Percentiles rank a stretch among this genome's conserved stretches.
Evolutionary conservation across 2,113 vertebrate genomes (phyloP).

Genomic region (Micromys minutus): DNA sequence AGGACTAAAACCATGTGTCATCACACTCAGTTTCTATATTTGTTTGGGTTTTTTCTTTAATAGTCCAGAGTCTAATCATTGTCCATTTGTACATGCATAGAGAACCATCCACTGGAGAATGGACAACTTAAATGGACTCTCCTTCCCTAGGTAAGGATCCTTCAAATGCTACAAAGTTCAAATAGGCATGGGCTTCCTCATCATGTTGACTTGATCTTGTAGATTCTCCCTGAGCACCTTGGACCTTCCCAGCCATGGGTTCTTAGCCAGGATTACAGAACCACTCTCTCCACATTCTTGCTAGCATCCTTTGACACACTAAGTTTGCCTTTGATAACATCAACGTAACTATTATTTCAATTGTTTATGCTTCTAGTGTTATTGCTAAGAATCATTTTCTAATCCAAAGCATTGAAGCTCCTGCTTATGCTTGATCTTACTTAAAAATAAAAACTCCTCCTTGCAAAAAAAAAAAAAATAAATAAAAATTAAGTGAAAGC

Average conservation of each 20-base stretch:
- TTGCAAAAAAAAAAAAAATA: too few relatives aligned
- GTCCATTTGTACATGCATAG: background rate
- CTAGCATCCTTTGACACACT: background rate
- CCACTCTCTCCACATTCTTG: background rate
- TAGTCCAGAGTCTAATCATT: background rate
- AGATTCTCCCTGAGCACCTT: background rate
- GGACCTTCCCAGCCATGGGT: background rate
- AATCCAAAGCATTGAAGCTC: background rate
- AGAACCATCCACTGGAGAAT: background rate
- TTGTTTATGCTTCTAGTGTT: background rate
- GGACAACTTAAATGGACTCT: background rate
- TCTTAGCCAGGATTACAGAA: background rate
- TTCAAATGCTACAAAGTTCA: background rate
- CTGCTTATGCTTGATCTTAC: background rate
- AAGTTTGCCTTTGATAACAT: background rate
- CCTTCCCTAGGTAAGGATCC: too few relatives aligned
- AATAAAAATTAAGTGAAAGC: too few relatives aligned
- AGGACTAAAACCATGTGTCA: too few relatives aligned
- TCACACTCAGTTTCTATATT: background rate
- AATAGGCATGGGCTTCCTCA: background rate
- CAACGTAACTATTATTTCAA: background rate
- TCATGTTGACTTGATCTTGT: background rate
- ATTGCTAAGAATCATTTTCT: background rate
- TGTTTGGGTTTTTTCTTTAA: too few relatives aligned
- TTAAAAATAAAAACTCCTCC: background rate